Evolutionary conservation across 2,113 vertebrate species (phyloP).

Genomic region (Condylura cristata): DNA sequence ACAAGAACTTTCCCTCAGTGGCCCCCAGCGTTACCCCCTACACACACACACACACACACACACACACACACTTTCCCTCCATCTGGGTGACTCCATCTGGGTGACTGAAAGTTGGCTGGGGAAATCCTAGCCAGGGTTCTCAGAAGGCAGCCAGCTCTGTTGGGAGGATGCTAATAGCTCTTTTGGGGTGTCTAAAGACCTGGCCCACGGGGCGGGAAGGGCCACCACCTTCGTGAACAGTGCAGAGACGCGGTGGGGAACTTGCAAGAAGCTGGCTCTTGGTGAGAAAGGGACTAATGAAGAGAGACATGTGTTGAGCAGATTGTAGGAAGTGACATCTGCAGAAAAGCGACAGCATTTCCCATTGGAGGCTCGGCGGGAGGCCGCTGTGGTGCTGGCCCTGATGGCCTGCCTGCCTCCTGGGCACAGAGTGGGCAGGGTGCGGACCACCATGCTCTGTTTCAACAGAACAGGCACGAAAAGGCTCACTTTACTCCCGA

Average conservation of each 20-base stretch:
- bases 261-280: not conserved
- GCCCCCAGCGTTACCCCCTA: too few species aligned
- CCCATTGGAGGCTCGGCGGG: not conserved
- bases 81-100: not conserved
- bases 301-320: not conserved
- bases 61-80: not conserved
- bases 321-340: not conserved
- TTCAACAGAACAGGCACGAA: not conserved
- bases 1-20: too few species aligned
- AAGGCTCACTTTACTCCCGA: too few species aligned
- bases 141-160: fast-evolving
- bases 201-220: not conserved
- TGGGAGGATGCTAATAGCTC: not conserved
- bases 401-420: fast-evolving
- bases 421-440: too few species aligned
- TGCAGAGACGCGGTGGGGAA: not conserved
- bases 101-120: not conserved
- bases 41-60: too few species aligned
- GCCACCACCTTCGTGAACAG: not conserved
- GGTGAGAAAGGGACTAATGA: not conserved
- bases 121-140: not conserved
- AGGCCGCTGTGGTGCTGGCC: not conserved
- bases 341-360: not conserved
- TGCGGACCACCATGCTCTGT: fast-evolving
- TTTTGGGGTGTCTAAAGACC: not conserved